phyloP scores from a whole-genome alignment of 2,888 invertebrate genomes.

The Scaptomyza cyrtandrae region DNA sequence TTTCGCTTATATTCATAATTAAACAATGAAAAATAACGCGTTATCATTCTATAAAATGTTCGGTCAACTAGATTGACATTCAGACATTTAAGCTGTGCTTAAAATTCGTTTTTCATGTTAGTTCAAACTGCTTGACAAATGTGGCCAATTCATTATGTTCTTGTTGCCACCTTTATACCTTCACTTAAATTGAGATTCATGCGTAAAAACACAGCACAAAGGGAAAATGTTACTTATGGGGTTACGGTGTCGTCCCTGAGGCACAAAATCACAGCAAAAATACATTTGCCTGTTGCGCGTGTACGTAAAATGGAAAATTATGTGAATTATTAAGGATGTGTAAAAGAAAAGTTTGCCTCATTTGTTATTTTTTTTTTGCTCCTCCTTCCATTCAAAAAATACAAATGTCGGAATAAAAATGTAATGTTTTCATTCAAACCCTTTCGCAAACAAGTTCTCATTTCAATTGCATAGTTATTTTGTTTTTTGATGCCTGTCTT shows the following conservation, averaged over 20 bases:
- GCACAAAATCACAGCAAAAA: conserved; percentile 9
- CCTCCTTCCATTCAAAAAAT: not conserved
- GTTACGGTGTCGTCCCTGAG: conserved; percentile 9
- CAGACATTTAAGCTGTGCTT: not conserved
- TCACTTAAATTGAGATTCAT: conserved; percentile 40
- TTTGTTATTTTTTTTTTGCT: conserved; percentile 14
- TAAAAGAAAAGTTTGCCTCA: conserved; percentile 41
- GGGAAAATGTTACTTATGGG: conserved; percentile 10
- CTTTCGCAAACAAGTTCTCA: not conserved
- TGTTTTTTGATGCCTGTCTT: not conserved
- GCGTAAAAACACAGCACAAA: not conserved
- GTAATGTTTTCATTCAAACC: not conserved
- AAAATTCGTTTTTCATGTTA: conserved; percentile 19
- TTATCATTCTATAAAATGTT: conserved; percentile 3
- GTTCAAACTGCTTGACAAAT: conserved; percentile 32
- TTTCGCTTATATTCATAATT: conserved; percentile 8
- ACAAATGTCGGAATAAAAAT: conserved; percentile 23
- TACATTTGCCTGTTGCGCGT: conserved; percentile 37
- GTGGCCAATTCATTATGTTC: conserved; percentile 43
- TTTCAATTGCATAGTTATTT: conserved; percentile 16
- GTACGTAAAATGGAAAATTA: conserved; percentile 45
- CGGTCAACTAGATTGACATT: conserved; percentile 32
- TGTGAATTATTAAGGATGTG: conserved; percentile 64
- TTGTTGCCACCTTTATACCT: not conserved
- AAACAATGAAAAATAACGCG: not conserved